Percentiles rank a stretch among this genome's conserved stretches.
These are phyloP conservation scores for Megalurothrips usitatus DNA, from an alignment of 2,888 invertebrate species.

Conservation along the genomic window DNA sequence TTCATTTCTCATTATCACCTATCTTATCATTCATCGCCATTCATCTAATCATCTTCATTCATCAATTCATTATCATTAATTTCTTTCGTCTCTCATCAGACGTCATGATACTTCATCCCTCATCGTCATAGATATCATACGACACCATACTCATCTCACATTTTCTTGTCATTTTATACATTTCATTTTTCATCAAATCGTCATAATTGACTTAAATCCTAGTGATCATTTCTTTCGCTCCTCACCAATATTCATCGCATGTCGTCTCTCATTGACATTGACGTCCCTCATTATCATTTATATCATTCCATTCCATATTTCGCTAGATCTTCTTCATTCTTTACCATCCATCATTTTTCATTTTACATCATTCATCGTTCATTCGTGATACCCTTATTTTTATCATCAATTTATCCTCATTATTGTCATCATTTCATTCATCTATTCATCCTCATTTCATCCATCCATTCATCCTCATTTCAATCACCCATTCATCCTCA, in stretches of 20 bases:
- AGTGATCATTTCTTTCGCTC: too few species aligned
- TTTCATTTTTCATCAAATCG: too few species aligned
- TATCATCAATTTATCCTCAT: background rate
- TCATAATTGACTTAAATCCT: too few species aligned
- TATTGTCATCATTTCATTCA: background rate
- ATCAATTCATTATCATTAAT: background rate
- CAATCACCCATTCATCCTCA: background rate
- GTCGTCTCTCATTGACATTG: background rate
- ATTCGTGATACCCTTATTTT: background rate
- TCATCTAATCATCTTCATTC: background rate
- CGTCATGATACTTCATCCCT: background rate
- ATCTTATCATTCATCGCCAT: background rate
- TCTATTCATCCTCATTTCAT: background rate
- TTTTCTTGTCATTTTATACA: too few species aligned
- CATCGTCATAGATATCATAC: background rate
- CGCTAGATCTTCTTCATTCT: too few species aligned
- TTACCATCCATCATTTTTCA: background rate
- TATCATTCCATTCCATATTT: background rate
- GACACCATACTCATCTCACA: too few species aligned
- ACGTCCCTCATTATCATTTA: background rate
- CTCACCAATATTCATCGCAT: background rate
- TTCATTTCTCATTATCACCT: background rate
- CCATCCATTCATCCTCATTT: background rate
- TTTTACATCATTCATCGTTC: background rate
- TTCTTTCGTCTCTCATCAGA: background rate